Evolutionary conservation across 2,797 vertebrate species (phyloP).

Genomic region (Miichthys miiuy): DNA sequence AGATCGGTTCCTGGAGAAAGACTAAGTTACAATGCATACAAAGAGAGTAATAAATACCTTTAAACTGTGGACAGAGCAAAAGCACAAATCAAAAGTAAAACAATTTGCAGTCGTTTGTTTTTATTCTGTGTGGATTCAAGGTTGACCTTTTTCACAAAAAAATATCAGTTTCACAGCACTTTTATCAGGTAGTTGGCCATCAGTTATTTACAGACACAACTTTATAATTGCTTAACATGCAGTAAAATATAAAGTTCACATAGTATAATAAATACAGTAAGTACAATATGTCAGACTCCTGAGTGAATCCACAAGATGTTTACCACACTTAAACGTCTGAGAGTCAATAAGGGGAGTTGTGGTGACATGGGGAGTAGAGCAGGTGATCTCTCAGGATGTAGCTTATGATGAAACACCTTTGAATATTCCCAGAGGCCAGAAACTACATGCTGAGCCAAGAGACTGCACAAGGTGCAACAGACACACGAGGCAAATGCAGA

Average conservation of each 20-base stretch:
- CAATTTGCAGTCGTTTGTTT: neutral
- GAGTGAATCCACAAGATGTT: conserved; percentile 50
- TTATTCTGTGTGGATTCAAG: too few species aligned
- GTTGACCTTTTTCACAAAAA: neutral
- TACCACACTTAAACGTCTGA: conserved; percentile 54
- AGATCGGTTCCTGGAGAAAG: neutral
- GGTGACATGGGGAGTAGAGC: conserved; percentile 58
- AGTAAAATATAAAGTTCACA: neutral
- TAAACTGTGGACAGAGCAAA: neutral
- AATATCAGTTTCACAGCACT: neutral
- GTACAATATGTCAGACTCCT: neutral
- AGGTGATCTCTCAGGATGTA: conserved; percentile 70
- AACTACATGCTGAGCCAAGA: conserved; percentile 65
- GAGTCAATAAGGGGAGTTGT: conserved; percentile 43
- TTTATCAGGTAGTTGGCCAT: neutral
- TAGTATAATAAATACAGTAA: neutral
- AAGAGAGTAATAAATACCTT: neutral
- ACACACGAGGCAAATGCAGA: conserved; percentile 3
- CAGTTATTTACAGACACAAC: neutral
- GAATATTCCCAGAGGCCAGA: conserved; percentile 65
- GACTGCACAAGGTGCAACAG: conserved; percentile 78
- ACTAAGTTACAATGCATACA: neutral
- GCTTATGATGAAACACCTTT: conserved; percentile 77
- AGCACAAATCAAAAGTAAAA: neutral
- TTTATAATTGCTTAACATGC: neutral